phyloP scores from a whole-genome alignment of 2,888 invertebrate species.

The Smittia sp. region DNA sequence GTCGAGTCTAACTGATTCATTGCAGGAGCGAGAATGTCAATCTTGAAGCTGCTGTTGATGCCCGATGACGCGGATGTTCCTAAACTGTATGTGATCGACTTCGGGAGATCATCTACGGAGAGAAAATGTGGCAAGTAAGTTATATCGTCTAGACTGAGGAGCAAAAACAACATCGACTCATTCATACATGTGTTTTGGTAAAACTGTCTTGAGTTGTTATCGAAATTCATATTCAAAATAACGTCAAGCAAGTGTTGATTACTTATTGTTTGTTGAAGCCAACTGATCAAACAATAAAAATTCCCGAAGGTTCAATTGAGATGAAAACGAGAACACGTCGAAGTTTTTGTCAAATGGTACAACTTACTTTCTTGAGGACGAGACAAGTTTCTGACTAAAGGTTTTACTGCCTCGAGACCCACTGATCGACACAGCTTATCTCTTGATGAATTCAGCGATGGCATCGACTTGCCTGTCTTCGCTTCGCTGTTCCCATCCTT shows the following conservation, averaged over 20 bases:
- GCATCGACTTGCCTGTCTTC: slow-evolving; percentile 26
- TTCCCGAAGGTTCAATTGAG: too few relatives aligned
- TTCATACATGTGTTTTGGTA: too few relatives aligned
- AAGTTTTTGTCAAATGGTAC: too few relatives aligned
- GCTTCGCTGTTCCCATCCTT: not conserved
- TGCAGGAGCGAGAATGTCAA: slow-evolving; percentile 25
- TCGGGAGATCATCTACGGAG: slow-evolving; percentile 18
- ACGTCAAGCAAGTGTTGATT: too few relatives aligned
- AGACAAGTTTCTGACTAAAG: not conserved
- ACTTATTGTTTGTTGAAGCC: too few relatives aligned
- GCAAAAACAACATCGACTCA: too few relatives aligned
- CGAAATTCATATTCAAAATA: too few relatives aligned
- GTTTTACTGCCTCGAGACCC: not conserved
- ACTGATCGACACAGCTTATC: not conserved
- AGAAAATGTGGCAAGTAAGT: too few relatives aligned
- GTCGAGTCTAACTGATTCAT: not conserved
- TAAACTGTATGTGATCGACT: slow-evolving; percentile 22
- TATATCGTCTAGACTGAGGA: too few relatives aligned
- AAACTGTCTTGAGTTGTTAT: too few relatives aligned
- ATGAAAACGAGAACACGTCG: too few relatives aligned
- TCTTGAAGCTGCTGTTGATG: slow-evolving; percentile 15
- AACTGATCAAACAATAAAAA: too few relatives aligned
- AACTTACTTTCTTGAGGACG: not conserved
- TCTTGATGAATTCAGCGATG: not conserved
- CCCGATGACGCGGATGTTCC: not conserved